Percentiles rank a stretch among this genome's conserved stretches.
These are phyloP conservation scores for Bimastos eiseni DNA, from an alignment of 2,888 invertebrate genomes.

Conservation along the genomic window DNA sequence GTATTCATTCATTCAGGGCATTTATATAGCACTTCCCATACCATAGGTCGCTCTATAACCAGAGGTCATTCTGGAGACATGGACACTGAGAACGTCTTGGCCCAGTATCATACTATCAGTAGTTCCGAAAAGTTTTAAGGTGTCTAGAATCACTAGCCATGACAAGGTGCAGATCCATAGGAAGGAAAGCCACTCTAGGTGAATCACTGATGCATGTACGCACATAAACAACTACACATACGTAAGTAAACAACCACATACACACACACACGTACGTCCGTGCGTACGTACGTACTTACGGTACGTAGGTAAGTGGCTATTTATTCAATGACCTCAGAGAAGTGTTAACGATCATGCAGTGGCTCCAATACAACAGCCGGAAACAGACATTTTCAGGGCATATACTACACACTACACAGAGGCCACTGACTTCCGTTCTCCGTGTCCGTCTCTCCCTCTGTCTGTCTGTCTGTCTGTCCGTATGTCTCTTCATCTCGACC, in stretches of 20 bases:
- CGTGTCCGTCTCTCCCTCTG: neutral
- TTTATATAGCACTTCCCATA: no score
- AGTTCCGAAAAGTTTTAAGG: no score
- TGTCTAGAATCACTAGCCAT: no score
- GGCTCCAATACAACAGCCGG: neutral
- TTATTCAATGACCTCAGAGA: neutral
- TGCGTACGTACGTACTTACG: no score
- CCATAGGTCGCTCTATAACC: no score
- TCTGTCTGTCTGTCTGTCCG: neutral
- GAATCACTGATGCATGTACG: neutral
- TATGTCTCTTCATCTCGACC: neutral
- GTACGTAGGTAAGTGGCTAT: neutral
- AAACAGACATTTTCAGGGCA: neutral
- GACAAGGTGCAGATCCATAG: no score
- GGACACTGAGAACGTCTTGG: no score
- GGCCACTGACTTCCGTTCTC: neutral
- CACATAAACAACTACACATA: neutral
- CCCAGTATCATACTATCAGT: no score
- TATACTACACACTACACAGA: neutral
- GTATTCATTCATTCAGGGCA: no score
- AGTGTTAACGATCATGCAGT: neutral
- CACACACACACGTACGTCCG: neutral
- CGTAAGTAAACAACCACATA: neutral
- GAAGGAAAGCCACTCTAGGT: neutral
- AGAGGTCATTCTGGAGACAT: no score